Conservation (phyloP, 2,888 invertebrate genomes). For the Erebia palarica region DNA sequence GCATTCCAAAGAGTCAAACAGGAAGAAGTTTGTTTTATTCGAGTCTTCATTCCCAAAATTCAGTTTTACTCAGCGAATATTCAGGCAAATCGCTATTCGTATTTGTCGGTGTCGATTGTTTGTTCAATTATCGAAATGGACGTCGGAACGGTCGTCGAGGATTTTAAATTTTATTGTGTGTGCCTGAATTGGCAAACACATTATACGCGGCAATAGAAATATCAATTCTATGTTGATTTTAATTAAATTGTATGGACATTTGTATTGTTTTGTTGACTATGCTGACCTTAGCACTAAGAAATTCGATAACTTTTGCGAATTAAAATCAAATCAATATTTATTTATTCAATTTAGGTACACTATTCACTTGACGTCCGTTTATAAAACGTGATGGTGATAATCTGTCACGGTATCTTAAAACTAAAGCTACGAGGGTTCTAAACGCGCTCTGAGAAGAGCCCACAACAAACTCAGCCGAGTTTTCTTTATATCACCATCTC, state of each 20-base stretch:
- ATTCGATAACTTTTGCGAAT: too few species aligned
- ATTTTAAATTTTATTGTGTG: conserved; percentile 2
- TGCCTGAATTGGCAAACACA: conserved; percentile 8
- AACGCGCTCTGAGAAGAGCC: too few species aligned
- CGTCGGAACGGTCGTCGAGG: background rate
- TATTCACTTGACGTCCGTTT: too few species aligned
- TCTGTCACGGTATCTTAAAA: too few species aligned
- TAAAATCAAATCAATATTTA: too few species aligned
- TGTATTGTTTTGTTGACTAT: background rate
- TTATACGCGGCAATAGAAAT: background rate
- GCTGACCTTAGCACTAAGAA: background rate
- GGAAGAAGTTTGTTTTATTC: background rate
- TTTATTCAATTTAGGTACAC: too few species aligned
- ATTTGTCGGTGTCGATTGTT: conserved; percentile 11
- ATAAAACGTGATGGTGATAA: too few species aligned
- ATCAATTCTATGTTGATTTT: conserved; percentile 1
- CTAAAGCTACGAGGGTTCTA: too few species aligned
- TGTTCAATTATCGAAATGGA: conserved; percentile 13
- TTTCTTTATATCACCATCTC: too few species aligned
- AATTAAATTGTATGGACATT: background rate
- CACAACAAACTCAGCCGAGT: too few species aligned
- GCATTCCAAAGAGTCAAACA: background rate
- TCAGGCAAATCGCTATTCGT: background rate
- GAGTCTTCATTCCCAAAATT: background rate
- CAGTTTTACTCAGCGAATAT: background rate